A percentile compares a stretch with the other conserved stretches of the same genome.
phyloP scores from a whole-genome alignment of 2,888 invertebrate genomes.

The Microdon myrmicae region DNA sequence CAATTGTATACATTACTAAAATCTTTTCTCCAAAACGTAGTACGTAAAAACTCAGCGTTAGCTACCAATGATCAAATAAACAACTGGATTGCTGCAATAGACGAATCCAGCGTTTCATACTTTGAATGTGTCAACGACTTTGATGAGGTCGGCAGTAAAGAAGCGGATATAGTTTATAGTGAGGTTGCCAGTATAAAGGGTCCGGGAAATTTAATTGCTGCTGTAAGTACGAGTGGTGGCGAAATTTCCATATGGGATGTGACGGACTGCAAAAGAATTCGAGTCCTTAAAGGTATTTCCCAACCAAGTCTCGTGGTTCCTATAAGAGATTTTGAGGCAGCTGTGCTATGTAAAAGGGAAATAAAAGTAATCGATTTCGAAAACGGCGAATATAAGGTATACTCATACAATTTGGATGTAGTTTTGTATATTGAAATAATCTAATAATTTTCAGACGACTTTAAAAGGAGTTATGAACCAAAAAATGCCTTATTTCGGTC shows the following conservation, averaged over 20 bases:
- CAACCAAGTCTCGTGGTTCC: slow-evolving; percentile 83
- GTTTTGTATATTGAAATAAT: slow-evolving; percentile 55
- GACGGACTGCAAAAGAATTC: slow-evolving; percentile 72
- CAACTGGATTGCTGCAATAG: slow-evolving; percentile 62
- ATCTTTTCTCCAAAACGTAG: slow-evolving; percentile 67
- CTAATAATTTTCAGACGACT: slow-evolving; percentile 70
- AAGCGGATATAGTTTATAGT: slow-evolving; percentile 58
- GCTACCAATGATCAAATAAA: slow-evolving; percentile 61
- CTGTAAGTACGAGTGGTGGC: slow-evolving; percentile 78
- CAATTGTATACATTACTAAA: slow-evolving; percentile 82
- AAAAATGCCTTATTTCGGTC: slow-evolving; percentile 89
- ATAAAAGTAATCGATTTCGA: slow-evolving; percentile 83
- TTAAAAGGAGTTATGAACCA: slow-evolving; percentile 91
- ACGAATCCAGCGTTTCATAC: slow-evolving; percentile 67
- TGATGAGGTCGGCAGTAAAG: slow-evolving; percentile 59
- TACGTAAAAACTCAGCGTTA: slow-evolving; percentile 55
- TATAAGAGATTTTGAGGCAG: slow-evolving; percentile 79
- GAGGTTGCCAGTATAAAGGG: slow-evolving; percentile 64
- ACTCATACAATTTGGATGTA: background rate
- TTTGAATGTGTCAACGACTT: slow-evolving; percentile 63
- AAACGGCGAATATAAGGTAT: slow-evolving; percentile 70
- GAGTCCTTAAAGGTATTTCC: slow-evolving; percentile 78
- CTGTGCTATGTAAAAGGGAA: slow-evolving; percentile 84
- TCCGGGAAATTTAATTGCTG: slow-evolving; percentile 78
- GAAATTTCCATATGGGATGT: slow-evolving; percentile 88